phyloP scores from a whole-genome alignment of 2,113 vertebrate species.

The Mesitornis unicolor region DNA sequence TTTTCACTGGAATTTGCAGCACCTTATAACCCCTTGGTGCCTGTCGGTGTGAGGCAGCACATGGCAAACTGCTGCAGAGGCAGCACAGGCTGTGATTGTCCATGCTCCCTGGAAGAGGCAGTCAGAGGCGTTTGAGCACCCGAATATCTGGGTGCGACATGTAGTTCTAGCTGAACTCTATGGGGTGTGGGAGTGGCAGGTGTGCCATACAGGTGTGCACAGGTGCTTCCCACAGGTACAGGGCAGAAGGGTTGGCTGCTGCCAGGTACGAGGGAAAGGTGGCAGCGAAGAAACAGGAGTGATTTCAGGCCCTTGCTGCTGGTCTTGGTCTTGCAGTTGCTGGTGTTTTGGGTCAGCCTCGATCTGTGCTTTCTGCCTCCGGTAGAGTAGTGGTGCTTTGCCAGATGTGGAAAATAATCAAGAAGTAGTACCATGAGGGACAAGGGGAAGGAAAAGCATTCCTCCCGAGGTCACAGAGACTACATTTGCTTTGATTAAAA shows the following conservation, averaged over 20 bases:
- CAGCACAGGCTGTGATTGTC: neutral
- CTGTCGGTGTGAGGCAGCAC: fast-evolving
- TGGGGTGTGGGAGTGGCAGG: fast-evolving
- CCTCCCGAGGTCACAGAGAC: neutral
- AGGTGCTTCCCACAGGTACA: neutral
- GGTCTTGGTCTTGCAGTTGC: neutral
- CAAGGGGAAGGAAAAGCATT: neutral
- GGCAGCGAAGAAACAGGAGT: neutral
- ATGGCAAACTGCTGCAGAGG: neutral
- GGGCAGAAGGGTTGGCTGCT: neutral
- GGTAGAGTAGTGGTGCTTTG: neutral
- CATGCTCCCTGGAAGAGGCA: neutral
- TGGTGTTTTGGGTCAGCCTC: neutral
- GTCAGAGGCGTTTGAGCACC: neutral
- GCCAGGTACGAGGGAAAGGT: neutral
- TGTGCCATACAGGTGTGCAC: neutral
- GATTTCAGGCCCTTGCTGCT: neutral
- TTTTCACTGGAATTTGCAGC: neutral
- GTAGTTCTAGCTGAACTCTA: fast-evolving
- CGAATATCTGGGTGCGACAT: neutral
- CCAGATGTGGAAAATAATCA: neutral
- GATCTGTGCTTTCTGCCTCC: neutral
- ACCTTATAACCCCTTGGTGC: neutral
- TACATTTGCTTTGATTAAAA: neutral
- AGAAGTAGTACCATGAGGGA: neutral